Conservation (phyloP, 1,140 invertebrate genomes). For the Cyrtorhinus lividipennis region DNA sequence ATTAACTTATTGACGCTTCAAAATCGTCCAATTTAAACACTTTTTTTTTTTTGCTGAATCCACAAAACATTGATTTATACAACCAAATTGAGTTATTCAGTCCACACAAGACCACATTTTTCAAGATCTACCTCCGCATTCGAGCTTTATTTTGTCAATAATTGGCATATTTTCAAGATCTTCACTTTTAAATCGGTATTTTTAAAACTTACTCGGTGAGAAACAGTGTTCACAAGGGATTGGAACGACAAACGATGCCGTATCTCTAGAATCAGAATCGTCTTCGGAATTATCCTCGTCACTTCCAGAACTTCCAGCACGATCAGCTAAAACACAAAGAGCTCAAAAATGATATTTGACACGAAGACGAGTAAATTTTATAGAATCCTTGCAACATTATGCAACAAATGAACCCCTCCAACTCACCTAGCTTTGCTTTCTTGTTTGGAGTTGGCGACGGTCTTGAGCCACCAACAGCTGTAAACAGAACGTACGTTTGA, state of each 20-base stretch:
- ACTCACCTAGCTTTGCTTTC: constrained; percentile 27
- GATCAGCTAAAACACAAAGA: constrained; percentile 26
- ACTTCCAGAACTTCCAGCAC: constrained; percentile 66
- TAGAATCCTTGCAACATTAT: too few species aligned
- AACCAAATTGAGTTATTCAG: too few species aligned
- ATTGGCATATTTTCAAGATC: too few species aligned
- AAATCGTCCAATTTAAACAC: too few species aligned
- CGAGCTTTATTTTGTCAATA: too few species aligned
- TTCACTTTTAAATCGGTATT: too few species aligned
- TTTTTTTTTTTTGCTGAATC: constrained; percentile 28
- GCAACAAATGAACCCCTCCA: too few species aligned
- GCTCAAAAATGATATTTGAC: constrained; percentile 12
- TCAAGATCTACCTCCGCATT: too few species aligned
- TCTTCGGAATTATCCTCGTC: constrained; percentile 90
- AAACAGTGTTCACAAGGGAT: constrained; percentile 31
- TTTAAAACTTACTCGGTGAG: constrained; percentile 44
- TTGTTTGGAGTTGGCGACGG: constrained; percentile 30
- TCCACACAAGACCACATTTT: too few species aligned
- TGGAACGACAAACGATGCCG: constrained; percentile 28
- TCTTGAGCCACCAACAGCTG: constrained; percentile 25
- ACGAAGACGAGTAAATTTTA: background rate
- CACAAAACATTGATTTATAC: too few species aligned
- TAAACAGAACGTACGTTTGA: too few species aligned
- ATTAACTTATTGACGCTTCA: too few species aligned
- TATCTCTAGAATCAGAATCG: constrained; percentile 76